These are phyloP conservation scores for Mionectes macconnelli DNA, from an alignment of 2,113 vertebrate genomes.

Conservation along the genomic window DNA sequence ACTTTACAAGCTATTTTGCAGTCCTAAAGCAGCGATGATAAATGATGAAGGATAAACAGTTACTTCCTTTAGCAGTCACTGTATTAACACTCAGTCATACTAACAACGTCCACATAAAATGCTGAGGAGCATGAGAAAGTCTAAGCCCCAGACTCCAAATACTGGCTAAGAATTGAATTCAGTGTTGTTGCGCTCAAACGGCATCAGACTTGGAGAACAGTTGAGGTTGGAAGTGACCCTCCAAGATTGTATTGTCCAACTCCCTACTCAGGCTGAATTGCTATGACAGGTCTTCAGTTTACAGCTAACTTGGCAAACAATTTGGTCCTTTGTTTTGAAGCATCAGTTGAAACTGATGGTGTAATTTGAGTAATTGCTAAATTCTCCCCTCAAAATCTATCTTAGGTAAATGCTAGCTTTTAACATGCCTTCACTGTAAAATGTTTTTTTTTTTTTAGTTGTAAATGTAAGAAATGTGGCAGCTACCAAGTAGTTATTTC, in stretches of 20 bases:
- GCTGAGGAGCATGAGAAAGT: neutral
- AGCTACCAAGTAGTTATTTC: neutral
- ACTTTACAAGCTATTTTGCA: neutral
- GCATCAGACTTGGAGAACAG: neutral
- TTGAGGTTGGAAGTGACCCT: neutral
- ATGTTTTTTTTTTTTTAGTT: neutral
- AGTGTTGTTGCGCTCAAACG: neutral
- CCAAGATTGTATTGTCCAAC: neutral
- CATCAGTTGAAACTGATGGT: neutral
- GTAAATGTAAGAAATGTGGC: neutral
- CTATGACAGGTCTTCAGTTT: neutral
- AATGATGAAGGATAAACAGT: neutral
- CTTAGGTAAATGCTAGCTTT: neutral
- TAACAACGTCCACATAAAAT: neutral
- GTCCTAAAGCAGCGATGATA: neutral
- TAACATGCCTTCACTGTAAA: neutral
- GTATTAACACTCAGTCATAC: neutral
- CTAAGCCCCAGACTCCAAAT: neutral
- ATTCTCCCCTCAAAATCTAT: neutral
- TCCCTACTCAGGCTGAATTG: neutral
- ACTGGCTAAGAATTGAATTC: neutral
- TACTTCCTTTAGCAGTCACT: neutral
- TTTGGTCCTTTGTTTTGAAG: neutral
- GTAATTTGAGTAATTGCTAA: neutral
- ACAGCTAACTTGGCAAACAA: neutral